Base-by-base conservation (phyloP, 2,888 invertebrate species). In the Polymixis flavicincta region DNA sequence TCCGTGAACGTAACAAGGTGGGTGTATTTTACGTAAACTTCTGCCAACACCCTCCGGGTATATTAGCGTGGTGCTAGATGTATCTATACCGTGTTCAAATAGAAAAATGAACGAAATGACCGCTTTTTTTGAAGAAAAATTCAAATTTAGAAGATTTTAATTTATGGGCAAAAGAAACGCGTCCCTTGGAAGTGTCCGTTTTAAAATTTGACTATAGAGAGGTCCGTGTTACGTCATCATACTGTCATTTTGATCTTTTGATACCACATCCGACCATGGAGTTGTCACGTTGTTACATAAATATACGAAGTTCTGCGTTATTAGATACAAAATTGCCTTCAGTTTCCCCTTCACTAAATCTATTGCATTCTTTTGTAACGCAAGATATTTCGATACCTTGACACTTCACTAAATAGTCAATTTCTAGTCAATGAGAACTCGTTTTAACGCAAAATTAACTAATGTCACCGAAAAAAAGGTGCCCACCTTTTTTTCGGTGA, bases 331-430 rank as follows among this genome's bases (percentile, higher is more conserved):
- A 14, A 50, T 65, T 50, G 66, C n/a, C 37, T 72, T 60, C 25
- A 42, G 55, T 77, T 71, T 82, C 83, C 79, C 83, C 64, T 79
- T 87, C 87, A 87, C 83, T 76, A 60, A 74, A 73, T 85, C 74
- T 77, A 67, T 82, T 71, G 42, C 71, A 37, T 57, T 66, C 19
- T 80, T 76, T 76, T 61, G 74, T 71, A 78, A 80, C 57, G 25
- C 25, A 57, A 76, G 17, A 67, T 32, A 64, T 57, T 78, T 64
- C n/a, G 22, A 64, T 55, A 67, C 42, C 37, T 57, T 45, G 50
- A 32, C 25, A 63, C 37, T 68, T 68, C 42, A 76, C 45, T 63
- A 64, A 82, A 70, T 64, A 70, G 69, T 64, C 82, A 48, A 76
- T 79, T 81, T 81, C 48, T 76, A 64, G 45, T 52, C 28, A 57